Percentiles rank a stretch among this genome's conserved stretches.
Evolutionary conservation across 1,140 invertebrate species (phyloP).

Genomic region (Aphaenogaster rudis): DNA sequence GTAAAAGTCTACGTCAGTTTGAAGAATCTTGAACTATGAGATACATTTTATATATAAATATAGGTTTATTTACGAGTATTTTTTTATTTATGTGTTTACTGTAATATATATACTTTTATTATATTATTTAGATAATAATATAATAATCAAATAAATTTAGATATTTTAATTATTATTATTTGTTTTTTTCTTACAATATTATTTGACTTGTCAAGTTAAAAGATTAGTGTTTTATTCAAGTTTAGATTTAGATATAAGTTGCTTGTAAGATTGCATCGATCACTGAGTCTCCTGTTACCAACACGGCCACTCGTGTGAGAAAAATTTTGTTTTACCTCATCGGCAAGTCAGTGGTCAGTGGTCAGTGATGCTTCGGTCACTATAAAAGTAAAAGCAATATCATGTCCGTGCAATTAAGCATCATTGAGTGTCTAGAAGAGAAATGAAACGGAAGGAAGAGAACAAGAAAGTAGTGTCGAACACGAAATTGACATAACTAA

Average conservation of each 20-base stretch:
- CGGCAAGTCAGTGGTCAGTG: not conserved
- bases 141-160: not conserved
- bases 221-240: not conserved
- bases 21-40: not conserved
- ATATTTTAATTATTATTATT: not conserved
- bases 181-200: not conserved
- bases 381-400: slow-evolving; percentile 57
- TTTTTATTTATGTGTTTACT: not conserved
- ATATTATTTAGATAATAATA: not conserved
- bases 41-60: not conserved
- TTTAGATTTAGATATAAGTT: not conserved
- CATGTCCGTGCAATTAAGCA: slow-evolving; percentile 34
- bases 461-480: slow-evolving; percentile 17
- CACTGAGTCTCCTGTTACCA: not conserved
- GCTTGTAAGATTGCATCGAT: slow-evolving; percentile 3
- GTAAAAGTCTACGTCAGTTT: not conserved
- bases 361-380: not conserved
- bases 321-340: slow-evolving; percentile 33
- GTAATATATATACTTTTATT: not conserved
- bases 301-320: not conserved
- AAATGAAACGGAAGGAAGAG: slow-evolving; percentile 25
- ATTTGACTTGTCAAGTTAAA: slow-evolving; percentile 4
- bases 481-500: slow-evolving; percentile 61
- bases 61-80: not conserved
- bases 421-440: slow-evolving; percentile 11